Percentiles rank a stretch among this genome's conserved stretches.
Evolutionary conservation across 2,113 vertebrate genomes (phyloP).

Genomic region (Arenaria interpres): DNA sequence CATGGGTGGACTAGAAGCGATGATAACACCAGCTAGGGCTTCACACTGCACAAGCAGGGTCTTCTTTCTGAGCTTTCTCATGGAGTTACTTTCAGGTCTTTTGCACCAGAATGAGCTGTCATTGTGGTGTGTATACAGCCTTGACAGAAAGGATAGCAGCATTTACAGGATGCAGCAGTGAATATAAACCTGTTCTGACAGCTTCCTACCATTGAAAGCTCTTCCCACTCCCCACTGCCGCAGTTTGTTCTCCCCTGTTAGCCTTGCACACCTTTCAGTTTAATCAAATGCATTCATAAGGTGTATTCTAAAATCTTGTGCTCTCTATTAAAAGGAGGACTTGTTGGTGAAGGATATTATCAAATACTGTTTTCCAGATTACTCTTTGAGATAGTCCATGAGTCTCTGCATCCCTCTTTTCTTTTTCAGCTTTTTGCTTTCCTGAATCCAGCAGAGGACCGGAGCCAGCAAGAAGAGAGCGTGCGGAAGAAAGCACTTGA

Average conservation of each 20-base stretch:
- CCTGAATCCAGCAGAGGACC: not conserved
- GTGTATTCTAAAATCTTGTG: not conserved
- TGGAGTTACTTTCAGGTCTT: not conserved
- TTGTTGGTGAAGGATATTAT: not conserved
- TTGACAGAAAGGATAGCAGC: not conserved
- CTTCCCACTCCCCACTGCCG: not conserved
- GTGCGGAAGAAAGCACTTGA: not conserved
- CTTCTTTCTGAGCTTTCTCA: not conserved
- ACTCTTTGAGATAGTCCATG: not conserved
- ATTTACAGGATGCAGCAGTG: not conserved
- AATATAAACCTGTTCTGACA: not conserved
- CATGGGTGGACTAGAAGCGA: not conserved
- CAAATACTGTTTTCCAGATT: not conserved
- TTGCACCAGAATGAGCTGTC: not conserved
- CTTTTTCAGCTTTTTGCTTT: conserved; percentile 14
- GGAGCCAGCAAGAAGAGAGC: not conserved
- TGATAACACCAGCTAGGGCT: not conserved
- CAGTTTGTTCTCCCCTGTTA: not conserved
- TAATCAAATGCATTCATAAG: not conserved
- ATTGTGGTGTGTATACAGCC: not conserved
- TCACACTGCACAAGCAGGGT: not conserved
- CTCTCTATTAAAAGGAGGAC: not conserved
- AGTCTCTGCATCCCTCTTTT: not conserved
- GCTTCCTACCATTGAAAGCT: not conserved
- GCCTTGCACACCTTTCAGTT: not conserved